phyloP scores from a whole-genome alignment of 2,888 invertebrate genomes.

The Pasiphila rectangulata region DNA sequence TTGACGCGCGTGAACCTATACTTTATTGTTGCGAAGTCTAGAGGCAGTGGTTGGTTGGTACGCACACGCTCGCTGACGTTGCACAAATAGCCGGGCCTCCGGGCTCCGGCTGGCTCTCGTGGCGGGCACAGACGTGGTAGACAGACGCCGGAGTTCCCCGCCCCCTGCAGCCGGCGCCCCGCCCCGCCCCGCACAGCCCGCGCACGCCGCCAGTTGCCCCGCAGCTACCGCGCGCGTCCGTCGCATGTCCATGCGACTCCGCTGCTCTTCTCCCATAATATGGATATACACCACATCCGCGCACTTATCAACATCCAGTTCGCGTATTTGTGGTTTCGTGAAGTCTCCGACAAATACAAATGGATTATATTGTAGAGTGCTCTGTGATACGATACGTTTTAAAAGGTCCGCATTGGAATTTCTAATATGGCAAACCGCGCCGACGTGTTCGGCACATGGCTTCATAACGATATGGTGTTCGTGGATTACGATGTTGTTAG shows the following conservation, averaged over 20 bases:
- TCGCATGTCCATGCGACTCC: conserved; percentile 75
- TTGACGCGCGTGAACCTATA: conserved; percentile 12
- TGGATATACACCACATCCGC: conserved; percentile 78
- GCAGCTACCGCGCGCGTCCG: conserved; percentile 76
- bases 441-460: conserved; percentile 79
- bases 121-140: conserved; percentile 55
- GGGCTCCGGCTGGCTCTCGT: conserved; percentile 39
- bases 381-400: conserved; percentile 55
- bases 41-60: conserved; percentile 35
- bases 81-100: conserved; percentile 60
- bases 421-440: conserved; percentile 69
- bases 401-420: conserved; percentile 78
- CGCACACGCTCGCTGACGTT: conserved; percentile 72
- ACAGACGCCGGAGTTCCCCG: conserved; percentile 51
- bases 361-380: conserved; percentile 81
- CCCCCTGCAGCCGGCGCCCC: conserved; percentile 35
- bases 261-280: conserved; percentile 68
- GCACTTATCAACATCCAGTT: conserved; percentile 74
- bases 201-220: conserved; percentile 65
- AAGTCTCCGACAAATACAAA: conserved; percentile 76
- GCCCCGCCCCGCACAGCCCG: conserved; percentile 34
- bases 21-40: conserved; percentile 48
- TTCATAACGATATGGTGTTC: conserved; percentile 70
- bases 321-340: conserved; percentile 76
- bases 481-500: conserved; percentile 61